Conservation (phyloP, 2,888 invertebrate genomes). For the Campopleginae sp. region DNA sequence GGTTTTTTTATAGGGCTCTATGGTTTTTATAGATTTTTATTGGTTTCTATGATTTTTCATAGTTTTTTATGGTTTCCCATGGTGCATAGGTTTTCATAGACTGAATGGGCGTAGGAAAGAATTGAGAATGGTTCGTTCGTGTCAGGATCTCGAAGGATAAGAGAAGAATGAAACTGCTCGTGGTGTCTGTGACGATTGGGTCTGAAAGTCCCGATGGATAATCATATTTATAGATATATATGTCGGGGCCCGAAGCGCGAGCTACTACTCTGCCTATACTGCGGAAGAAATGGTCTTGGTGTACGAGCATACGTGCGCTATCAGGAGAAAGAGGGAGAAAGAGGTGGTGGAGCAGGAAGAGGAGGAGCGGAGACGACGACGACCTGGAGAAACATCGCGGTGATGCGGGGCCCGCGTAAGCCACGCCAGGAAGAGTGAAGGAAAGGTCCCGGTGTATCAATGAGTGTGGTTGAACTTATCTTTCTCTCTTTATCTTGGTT, state of each 20-base stretch:
- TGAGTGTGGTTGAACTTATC: constrained; percentile 37
- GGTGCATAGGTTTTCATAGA: neutral
- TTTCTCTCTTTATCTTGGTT: constrained; percentile 29
- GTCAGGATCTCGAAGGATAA: neutral
- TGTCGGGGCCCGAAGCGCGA: constrained; percentile 15
- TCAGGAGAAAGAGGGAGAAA: constrained; percentile 30
- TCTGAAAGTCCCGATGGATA: constrained; percentile 4
- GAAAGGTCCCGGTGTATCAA: constrained; percentile 35
- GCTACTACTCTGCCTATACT: constrained; percentile 32
- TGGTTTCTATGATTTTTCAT: too few species aligned
- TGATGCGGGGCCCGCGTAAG: constrained; percentile 39
- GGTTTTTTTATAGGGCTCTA: too few species aligned
- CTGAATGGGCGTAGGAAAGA: neutral
- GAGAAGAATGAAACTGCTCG: neutral
- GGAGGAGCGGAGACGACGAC: constrained; percentile 15
- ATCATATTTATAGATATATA: constrained; percentile 18
- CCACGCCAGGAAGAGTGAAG: constrained; percentile 31
- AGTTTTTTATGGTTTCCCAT: neutral
- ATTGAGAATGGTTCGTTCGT: neutral
- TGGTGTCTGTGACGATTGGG: neutral
- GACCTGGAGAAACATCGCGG: constrained; percentile 33
- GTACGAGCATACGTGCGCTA: constrained; percentile 41
- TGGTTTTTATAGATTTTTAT: too few species aligned
- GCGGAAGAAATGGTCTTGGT: constrained; percentile 38
- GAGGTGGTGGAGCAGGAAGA: constrained; percentile 11